A percentile compares a stretch with the other conserved stretches of the same genome.
Evolutionary conservation across 1,140 invertebrate genomes (phyloP).

Genomic region (Cepaea nemoralis): DNA sequence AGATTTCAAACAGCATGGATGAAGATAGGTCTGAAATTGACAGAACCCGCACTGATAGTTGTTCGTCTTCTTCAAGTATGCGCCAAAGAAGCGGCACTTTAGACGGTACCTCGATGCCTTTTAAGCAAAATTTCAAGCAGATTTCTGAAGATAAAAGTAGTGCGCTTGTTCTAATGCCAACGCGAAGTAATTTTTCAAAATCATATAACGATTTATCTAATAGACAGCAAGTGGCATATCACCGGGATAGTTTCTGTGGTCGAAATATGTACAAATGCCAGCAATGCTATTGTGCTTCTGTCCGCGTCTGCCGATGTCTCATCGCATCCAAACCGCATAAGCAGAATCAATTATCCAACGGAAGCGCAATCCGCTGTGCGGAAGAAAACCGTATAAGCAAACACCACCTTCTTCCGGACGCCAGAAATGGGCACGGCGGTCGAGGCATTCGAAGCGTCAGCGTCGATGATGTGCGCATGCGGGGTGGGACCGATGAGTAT

Average conservation of each 20-base stretch:
- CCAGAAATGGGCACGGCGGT: neutral
- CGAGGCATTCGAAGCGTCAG: conserved; percentile 23
- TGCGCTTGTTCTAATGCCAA: neutral
- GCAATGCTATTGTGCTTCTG: too few relatives aligned
- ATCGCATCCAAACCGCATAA: neutral
- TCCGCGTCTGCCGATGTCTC: neutral
- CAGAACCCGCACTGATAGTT: neutral
- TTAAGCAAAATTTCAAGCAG: neutral
- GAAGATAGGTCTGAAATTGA: neutral
- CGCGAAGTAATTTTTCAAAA: neutral
- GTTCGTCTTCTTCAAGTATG: neutral
- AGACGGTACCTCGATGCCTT: neutral
- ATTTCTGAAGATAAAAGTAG: neutral
- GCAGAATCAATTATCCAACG: neutral
- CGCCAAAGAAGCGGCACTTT: neutral
- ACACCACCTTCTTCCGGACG: conserved; percentile 20
- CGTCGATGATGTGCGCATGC: conserved; percentile 31
- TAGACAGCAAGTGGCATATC: neutral
- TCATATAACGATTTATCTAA: conserved; percentile 19
- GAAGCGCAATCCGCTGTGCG: neutral
- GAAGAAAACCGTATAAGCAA: neutral
- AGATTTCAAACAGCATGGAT: neutral
- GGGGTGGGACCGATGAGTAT: conserved; percentile 1
- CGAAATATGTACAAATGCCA: neutral
- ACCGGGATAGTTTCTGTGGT: neutral